phyloP scores from a whole-genome alignment of 2,888 invertebrate genomes.

The Epinotia demarniana region DNA sequence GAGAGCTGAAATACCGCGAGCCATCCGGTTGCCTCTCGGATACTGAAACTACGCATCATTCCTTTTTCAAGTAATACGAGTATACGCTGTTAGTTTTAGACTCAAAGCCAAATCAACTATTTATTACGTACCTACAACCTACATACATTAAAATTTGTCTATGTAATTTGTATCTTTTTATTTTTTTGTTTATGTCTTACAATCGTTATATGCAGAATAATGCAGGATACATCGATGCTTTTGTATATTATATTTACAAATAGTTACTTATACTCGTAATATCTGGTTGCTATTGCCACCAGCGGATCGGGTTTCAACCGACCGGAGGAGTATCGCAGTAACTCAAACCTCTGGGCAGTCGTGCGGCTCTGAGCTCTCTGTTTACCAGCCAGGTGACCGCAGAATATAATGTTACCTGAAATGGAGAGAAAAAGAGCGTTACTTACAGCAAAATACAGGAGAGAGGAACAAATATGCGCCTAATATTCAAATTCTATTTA shows the following conservation, averaged over 20 bases:
- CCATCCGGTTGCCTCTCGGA: too few species aligned
- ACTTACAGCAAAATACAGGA: background rate
- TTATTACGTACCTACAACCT: too few species aligned
- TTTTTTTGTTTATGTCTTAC: background rate
- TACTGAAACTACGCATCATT: too few species aligned
- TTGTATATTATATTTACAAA: background rate
- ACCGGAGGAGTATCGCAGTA: slow-evolving; percentile 12
- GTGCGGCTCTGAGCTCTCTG: slow-evolving; percentile 15
- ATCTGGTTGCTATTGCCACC: background rate
- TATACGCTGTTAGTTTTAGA: too few species aligned
- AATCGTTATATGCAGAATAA: background rate
- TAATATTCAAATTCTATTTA: too few species aligned
- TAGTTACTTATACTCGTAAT: too few species aligned
- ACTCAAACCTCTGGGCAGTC: slow-evolving; percentile 17
- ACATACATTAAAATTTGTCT: too few species aligned
- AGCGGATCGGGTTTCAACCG: slow-evolving; percentile 19
- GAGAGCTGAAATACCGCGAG: too few species aligned
- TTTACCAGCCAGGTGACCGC: slow-evolving; percentile 23
- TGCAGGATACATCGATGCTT: background rate
- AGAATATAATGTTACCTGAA: slow-evolving; percentile 27
- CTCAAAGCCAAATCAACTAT: too few species aligned
- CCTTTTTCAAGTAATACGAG: too few species aligned
- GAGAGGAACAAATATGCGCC: background rate
- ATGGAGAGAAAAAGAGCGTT: background rate
- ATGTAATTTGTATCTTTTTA: background rate